These are phyloP conservation scores for Melanerpes formicivorus DNA, from an alignment of 2,113 vertebrate genomes.

Conservation along the genomic window DNA sequence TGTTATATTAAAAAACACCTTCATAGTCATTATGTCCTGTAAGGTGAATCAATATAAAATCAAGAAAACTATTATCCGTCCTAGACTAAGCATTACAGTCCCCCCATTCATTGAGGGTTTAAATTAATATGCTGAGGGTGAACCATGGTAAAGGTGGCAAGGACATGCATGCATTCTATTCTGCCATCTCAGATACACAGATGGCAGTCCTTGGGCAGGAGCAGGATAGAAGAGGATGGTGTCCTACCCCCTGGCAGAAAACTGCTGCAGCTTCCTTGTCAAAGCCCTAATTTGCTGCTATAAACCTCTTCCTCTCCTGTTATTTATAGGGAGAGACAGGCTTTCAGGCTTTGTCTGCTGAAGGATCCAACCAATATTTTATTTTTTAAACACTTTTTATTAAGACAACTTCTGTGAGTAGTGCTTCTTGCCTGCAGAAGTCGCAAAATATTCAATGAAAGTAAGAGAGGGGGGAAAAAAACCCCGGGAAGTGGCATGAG, in stretches of 20 bases:
- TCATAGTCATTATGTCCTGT: not conserved
- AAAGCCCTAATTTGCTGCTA: not conserved
- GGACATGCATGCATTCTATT: rapidly evolving
- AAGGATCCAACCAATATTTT: not conserved
- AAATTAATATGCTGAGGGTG: not conserved
- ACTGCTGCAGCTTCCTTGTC: conserved; percentile 23
- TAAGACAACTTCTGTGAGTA: not conserved
- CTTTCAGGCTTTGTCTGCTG: conserved; percentile 5
- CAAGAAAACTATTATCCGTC: not conserved
- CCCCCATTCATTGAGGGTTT: not conserved
- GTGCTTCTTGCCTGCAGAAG: conserved; percentile 4
- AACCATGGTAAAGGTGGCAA: not conserved
- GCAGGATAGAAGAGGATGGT: not conserved
- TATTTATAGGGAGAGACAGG: not conserved
- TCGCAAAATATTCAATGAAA: not conserved
- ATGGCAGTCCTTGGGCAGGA: conserved; percentile 13
- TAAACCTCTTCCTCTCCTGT: not conserved
- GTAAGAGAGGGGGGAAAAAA: not conserved
- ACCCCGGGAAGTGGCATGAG: rapidly evolving
- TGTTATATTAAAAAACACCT: not conserved
- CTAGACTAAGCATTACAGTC: rapidly evolving
- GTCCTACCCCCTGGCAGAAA: conserved; percentile 26
- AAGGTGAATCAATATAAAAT: not conserved
- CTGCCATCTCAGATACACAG: not conserved
- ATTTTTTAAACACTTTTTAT: not conserved